phyloP scores from a whole-genome alignment of 2,797 vertebrate genomes.

The Argentina silus region DNA sequence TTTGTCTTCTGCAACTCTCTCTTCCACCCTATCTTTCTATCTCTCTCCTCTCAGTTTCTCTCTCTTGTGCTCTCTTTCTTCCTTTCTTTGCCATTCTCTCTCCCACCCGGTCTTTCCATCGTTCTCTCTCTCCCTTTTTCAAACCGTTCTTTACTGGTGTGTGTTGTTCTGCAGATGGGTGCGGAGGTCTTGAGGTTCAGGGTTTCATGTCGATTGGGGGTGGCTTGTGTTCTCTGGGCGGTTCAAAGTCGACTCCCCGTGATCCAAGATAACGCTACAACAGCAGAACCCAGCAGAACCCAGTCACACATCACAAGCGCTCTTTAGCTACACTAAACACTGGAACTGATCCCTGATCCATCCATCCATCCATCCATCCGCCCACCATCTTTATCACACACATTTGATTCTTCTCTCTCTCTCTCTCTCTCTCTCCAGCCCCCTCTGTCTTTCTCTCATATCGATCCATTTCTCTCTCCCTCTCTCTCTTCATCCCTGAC shows the following conservation, averaged over 20 bases:
- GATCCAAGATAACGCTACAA: neutral
- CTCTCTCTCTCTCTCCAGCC: too few species aligned
- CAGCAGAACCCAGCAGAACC: neutral
- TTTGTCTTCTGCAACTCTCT: neutral
- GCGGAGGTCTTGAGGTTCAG: neutral
- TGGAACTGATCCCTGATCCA: neutral
- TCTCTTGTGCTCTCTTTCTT: neutral
- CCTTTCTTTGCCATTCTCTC: neutral
- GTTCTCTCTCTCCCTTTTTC: too few species aligned
- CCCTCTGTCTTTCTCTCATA: neutral
- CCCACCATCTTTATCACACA: neutral
- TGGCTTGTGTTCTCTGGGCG: conserved; percentile 5
- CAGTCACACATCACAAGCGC: neutral
- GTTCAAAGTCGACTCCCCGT: neutral
- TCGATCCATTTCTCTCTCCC: neutral
- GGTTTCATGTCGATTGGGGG: conserved; percentile 17
- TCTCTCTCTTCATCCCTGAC: neutral
- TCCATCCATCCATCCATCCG: neutral
- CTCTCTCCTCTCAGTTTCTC: neutral
- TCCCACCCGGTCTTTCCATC: neutral
- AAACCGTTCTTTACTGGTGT: neutral
- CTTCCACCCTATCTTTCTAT: neutral
- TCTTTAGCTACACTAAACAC: neutral
- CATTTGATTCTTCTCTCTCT: neutral
- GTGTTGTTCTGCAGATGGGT: neutral